Evolutionary conservation across 2,113 vertebrate genomes (phyloP).

Genomic region (Micromys minutus): DNA sequence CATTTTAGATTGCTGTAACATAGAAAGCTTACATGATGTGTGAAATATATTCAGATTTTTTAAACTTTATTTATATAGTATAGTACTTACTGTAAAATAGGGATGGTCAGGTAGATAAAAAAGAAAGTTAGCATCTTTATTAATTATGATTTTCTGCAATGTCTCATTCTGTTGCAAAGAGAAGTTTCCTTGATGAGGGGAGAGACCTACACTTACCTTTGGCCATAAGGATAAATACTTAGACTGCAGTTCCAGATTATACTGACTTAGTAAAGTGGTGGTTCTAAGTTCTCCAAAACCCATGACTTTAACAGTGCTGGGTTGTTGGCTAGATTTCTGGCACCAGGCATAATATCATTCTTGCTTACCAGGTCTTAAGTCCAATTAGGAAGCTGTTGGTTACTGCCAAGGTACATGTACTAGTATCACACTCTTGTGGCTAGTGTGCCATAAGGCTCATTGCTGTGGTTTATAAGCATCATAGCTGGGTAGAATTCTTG

Average conservation of each 20-base stretch:
- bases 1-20: neutral
- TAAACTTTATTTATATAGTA: neutral
- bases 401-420: neutral
- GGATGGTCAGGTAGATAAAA: neutral
- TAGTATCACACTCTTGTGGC: neutral
- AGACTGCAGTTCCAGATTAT: neutral
- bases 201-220: neutral
- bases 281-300: neutral
- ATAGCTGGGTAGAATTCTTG: neutral
- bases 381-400: neutral
- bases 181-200: neutral
- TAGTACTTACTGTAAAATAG: conserved; percentile 25
- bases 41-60: conserved; percentile 26
- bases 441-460: neutral
- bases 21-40: conserved; percentile 6
- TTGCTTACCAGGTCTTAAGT: neutral
- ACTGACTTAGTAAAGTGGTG: neutral
- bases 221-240: neutral
- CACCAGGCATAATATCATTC: neutral
- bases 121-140: neutral
- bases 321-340: neutral
- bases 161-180: neutral
- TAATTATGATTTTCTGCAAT: neutral
- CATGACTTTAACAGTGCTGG: neutral
- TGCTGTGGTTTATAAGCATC: neutral